Evolutionary conservation across 2,113 vertebrate species (phyloP).

Genomic region (Ceratotherium simum): DNA sequence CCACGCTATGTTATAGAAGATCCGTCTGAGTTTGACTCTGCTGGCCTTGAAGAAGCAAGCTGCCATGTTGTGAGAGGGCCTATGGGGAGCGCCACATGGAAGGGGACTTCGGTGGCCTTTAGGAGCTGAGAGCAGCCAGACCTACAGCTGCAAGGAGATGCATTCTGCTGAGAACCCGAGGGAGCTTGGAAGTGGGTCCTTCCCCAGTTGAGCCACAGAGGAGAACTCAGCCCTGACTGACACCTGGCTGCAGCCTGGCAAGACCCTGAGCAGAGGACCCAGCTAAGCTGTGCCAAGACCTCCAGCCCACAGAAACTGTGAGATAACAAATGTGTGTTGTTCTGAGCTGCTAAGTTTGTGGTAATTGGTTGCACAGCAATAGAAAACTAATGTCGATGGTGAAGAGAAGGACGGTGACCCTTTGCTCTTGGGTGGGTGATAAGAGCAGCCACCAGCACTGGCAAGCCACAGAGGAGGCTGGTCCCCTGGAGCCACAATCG

Average conservation of each 20-base stretch:
- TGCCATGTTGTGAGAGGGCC: background rate
- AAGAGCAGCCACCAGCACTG: too few species aligned
- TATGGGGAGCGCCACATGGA: background rate
- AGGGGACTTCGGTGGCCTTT: background rate
- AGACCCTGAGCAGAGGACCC: background rate
- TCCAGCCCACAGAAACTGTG: background rate
- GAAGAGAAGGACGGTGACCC: background rate
- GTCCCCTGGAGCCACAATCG: background rate
- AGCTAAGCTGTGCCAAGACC: background rate
- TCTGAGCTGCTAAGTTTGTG: background rate
- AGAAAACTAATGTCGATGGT: background rate
- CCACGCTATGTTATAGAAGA: fast-evolving
- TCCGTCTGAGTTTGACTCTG: background rate
- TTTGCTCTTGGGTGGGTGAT: too few species aligned
- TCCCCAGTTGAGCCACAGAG: background rate
- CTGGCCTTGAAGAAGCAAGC: background rate
- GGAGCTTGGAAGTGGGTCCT: background rate
- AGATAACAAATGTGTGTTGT: too few species aligned
- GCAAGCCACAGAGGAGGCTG: background rate
- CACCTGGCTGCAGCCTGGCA: too few species aligned
- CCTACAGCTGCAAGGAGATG: background rate
- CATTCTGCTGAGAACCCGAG: background rate
- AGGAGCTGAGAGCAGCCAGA: background rate
- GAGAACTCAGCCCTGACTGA: background rate
- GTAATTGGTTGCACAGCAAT: background rate